phyloP scores from a whole-genome alignment of 2,113 vertebrate species.

The cattle (Bos taurus) region DNA sequence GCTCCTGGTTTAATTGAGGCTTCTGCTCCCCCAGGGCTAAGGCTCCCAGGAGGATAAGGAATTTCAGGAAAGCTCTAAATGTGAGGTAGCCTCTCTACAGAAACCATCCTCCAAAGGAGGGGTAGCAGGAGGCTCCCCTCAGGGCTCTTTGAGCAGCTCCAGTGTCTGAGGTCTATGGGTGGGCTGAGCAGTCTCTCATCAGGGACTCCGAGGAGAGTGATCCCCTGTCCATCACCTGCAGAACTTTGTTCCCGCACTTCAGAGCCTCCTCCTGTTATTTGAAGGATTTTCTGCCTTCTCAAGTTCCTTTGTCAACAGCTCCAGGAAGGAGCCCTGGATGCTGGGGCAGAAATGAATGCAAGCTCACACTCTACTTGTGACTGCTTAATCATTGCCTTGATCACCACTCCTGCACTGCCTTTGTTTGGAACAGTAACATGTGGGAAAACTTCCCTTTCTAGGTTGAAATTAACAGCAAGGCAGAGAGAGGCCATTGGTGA shows the following conservation, averaged over 20 bases:
- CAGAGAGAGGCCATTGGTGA: background rate
- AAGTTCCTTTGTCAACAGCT: slow-evolving; percentile 50
- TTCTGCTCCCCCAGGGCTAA: background rate
- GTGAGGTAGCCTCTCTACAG: background rate
- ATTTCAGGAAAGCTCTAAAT: background rate
- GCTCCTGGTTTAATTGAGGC: background rate
- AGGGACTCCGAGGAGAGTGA: slow-evolving; percentile 7
- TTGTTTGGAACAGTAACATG: background rate
- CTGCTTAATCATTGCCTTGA: background rate
- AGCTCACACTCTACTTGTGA: slow-evolving; percentile 30
- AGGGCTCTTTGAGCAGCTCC: background rate
- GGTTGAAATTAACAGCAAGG: background rate
- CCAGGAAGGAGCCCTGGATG: slow-evolving; percentile 26
- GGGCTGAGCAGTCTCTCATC: background rate
- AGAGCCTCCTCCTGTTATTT: slow-evolving; percentile 19
- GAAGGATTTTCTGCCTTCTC: slow-evolving; percentile 37
- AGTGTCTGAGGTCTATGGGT: background rate
- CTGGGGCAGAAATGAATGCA: background rate
- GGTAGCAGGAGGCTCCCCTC: background rate
- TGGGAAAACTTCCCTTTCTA: background rate
- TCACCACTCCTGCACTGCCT: background rate
- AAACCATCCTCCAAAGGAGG: background rate
- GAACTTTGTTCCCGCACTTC: background rate
- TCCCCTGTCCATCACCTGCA: slow-evolving; percentile 27
- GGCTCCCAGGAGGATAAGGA: background rate